Base-by-base conservation (phyloP, 2,888 invertebrate species). In the Homarus gammarus region DNA sequence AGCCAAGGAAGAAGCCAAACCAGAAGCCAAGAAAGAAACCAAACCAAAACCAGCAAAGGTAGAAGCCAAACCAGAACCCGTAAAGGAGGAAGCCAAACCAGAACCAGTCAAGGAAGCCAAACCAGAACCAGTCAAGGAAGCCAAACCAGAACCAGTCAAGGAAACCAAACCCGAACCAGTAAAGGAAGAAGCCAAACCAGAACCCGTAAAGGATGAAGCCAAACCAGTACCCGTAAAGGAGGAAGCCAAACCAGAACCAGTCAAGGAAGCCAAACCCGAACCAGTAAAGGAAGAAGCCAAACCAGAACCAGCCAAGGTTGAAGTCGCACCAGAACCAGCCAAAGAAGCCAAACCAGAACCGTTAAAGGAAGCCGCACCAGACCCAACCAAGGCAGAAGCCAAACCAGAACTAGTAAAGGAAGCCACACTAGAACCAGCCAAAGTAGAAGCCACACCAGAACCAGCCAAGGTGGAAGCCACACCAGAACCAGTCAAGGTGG, bases 181-280 rank as follows among this genome's bases (percentile, higher is more conserved):
- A 2, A 44, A 44, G 3, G 0, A 1, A 44, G 44, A 8, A 44
- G 22, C 15, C 38, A 56, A 31, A 61, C 33, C 61, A 8, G 77
- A 77, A 2, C 6, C 68, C 5, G 18, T 2, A 44, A 81, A 61
- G 64, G 5, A 18, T 5, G 61, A 81, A 61, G 85, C 36, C 15
- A 78, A 79, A 36, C 61, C 86, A 18, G 75, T 82, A 61, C 44
- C 61, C 1, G 40, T 56, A 15, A 61, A 75, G 51, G 56, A 72
- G 8, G 86, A 86, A 6, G 64, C 38, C 8, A 81, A 81, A 61
- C 77, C 85, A 6, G 75, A 82, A 75, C 31, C n/a, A 2, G 27
- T n/a, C n/a, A 44, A 68, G 40, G 40, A 61, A 40, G 40, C 40
- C 27, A 38, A 38, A 5, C 15, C 40, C 73, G 81, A 31, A 8